phyloP scores from a whole-genome alignment of 2,888 invertebrate species.

The Arge pagana region DNA sequence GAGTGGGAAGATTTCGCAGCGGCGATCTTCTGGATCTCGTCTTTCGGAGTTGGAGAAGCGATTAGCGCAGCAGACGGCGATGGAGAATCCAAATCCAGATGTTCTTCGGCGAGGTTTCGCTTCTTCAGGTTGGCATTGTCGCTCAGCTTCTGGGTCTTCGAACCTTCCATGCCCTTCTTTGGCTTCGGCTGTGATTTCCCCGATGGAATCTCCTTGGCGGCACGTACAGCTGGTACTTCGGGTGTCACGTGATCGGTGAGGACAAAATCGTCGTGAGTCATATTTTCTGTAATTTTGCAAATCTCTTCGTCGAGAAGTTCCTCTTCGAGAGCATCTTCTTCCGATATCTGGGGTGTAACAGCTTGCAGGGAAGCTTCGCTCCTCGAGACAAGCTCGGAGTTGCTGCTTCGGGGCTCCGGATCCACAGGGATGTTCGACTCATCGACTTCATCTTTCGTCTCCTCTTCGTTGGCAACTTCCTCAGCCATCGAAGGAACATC shows the following conservation, averaged over 20 bases:
- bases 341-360: constrained; percentile 15
- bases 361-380: not conserved
- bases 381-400: not conserved
- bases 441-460: not conserved
- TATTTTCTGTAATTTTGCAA: constrained; percentile 56
- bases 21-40: no score
- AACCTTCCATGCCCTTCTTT: constrained; percentile 24
- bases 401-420: no score
- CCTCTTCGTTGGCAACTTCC: not conserved
- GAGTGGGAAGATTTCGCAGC: no score
- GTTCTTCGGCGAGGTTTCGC: constrained; percentile 45
- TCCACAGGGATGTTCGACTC: no score
- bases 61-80: no score
- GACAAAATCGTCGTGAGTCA: constrained; percentile 56
- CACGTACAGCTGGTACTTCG: constrained; percentile 36
- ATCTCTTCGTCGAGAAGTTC: constrained; percentile 54
- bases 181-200: not conserved
- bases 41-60: no score
- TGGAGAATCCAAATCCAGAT: constrained; percentile 39
- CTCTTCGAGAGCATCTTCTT: constrained; percentile 47
- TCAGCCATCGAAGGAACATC: not conserved
- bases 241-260: constrained; percentile 53
- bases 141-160: not conserved
- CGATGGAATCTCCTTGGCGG: constrained; percentile 22
- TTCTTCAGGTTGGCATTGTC: constrained; percentile 35